Percentiles rank a stretch among this genome's conserved stretches.
Evolutionary conservation across 2,888 invertebrate genomes (phyloP).

Genomic region (Pseudanteris insignis): DNA sequence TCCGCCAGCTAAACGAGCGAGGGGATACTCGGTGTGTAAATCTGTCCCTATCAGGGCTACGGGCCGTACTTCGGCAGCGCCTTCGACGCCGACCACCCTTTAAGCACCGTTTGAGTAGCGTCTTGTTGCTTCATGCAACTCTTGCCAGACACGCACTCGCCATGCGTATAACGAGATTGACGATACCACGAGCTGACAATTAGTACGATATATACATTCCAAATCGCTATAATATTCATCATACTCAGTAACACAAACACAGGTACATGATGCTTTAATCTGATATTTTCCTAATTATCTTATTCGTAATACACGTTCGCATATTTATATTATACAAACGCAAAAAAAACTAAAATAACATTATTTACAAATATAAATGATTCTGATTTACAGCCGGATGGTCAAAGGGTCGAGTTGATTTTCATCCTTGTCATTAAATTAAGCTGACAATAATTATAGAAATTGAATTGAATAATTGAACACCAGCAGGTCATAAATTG

Average conservation of each 20-base stretch:
- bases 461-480: too few relatives aligned
- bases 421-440: too few relatives aligned
- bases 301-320: too few relatives aligned
- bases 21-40: slow-evolving; percentile 58
- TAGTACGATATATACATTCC: slow-evolving; percentile 50
- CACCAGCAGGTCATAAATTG: too few relatives aligned
- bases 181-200: slow-evolving; percentile 56
- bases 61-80: slow-evolving; percentile 31
- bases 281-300: too few relatives aligned
- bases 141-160: slow-evolving; percentile 54
- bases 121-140: slow-evolving; percentile 38
- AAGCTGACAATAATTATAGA: too few relatives aligned
- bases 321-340: too few relatives aligned
- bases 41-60: slow-evolving; percentile 44
- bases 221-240: slow-evolving; percentile 29
- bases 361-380: too few relatives aligned
- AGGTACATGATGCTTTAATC: too few relatives aligned
- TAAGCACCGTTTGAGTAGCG: slow-evolving; percentile 41
- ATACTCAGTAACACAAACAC: slow-evolving; percentile 10
- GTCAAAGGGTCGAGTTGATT: too few relatives aligned
- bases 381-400: too few relatives aligned
- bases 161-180: slow-evolving; percentile 59
- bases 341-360: too few relatives aligned
- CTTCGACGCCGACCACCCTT: slow-evolving; percentile 43
- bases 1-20: slow-evolving; percentile 63